Base-by-base conservation (phyloP, 30 jellyfish, hydroid and myxozoan species). In the Cassiopea andromeda region DNA sequence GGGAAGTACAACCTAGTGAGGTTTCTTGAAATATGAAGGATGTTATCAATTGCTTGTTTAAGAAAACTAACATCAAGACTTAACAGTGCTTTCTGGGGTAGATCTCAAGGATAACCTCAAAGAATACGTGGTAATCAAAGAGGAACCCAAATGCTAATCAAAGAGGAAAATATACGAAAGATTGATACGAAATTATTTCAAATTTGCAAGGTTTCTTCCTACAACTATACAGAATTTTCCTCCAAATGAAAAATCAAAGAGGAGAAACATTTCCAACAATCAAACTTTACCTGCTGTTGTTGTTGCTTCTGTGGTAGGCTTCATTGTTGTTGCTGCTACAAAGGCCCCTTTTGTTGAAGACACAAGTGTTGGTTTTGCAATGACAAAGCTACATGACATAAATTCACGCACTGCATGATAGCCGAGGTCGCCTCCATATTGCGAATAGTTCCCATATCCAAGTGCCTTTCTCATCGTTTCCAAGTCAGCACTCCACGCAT, bases 401-500 rank as follows among this genome's bases (percentile, higher is more conserved):
- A 95, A 95, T 76, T 81, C 93, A 44, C 57, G 49, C 1, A 88
- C 97, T 60, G 38, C 89, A 68, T 95, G 89, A 73, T 82, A 81
- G 48, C 93, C 98, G 3, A 80, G 69, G 69, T 83, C 94, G 13
- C 98, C 99, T 6, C 80, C 88, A 61, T 57, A 80, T 46, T 60
- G 82, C 1, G 97, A 97, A 54, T 90, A 88, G 77, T 69, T 72
- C 43, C 98, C 98, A 70, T 86, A 91, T 1, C 99, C 99, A 19
- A 85, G 64, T 1, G 99, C 98, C 78, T 95, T 95, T 54, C 93
- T 89, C 80, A 91, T 60, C 17, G 97, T 85, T 76, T 90, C 94
- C 48, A 94, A 70, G 80, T 94, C 97, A 0, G 58, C 73, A 46
- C 82, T 75, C 93, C 87, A 85, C 59, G 50, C 47, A 27, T 85